Conservation (phyloP, 2,888 invertebrate genomes). For the Netelia inedita region DNA sequence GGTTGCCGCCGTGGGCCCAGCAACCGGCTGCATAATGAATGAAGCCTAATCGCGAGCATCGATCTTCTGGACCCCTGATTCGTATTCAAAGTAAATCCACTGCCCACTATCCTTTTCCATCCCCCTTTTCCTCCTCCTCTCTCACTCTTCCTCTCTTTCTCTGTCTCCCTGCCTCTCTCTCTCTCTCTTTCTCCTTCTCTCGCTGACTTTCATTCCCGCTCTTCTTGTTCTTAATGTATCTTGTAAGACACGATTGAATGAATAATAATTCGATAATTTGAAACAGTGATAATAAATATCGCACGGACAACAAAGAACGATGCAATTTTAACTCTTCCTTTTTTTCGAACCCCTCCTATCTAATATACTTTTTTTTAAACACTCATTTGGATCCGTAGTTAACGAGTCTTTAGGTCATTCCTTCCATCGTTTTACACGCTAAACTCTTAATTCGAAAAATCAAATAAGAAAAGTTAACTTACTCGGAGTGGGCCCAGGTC, state of each 20-base stretch:
- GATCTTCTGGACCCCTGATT: constrained; percentile 66
- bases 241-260: constrained; percentile 53
- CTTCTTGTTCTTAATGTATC: constrained; percentile 53
- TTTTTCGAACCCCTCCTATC: not conserved
- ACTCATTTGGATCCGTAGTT: constrained; percentile 9
- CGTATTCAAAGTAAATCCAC: constrained; percentile 58
- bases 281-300: constrained; percentile 60
- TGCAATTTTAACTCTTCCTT: constrained; percentile 16
- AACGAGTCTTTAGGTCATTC: constrained; percentile 15
- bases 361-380: constrained; percentile 27
- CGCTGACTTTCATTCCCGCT: not conserved
- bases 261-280: constrained; percentile 64
- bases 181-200: not conserved
- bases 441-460: not conserved
- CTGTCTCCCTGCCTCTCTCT: not conserved
- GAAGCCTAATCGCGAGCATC: constrained; percentile 70
- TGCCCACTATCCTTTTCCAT: not conserved
- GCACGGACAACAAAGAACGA: constrained; percentile 6
- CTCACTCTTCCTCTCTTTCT: constrained; percentile 1
- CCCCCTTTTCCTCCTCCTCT: not conserved
- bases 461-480: constrained; percentile 69
- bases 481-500: constrained; percentile 84
- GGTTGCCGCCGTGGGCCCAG: constrained; percentile 55
- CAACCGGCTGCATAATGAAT: constrained; percentile 70
- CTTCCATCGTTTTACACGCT: not conserved